Evolutionary conservation across 2,888 invertebrate genomes (phyloP).

Genomic region (Erpobdella octoculata): DNA sequence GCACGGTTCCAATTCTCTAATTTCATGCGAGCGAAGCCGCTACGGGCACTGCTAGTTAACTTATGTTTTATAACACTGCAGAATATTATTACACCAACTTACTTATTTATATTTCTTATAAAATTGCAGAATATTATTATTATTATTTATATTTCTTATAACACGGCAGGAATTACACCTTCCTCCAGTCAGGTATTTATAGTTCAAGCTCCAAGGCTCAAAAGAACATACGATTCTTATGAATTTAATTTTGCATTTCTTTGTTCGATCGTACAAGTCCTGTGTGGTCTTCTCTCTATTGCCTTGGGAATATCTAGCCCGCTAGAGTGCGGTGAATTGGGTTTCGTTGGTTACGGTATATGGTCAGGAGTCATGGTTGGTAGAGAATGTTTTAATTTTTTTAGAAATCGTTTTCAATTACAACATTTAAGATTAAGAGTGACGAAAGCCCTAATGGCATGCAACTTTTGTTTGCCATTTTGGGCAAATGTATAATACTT

Average conservation of each 20-base stretch:
- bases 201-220: conserved; percentile 27
- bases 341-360: conserved; percentile 28
- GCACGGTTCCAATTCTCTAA: too few species aligned
- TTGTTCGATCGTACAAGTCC: conserved; percentile 23
- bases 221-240: conserved; percentile 20
- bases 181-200: conserved; percentile 21
- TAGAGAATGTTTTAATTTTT: not conserved
- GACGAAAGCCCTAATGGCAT: too few species aligned
- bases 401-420: not conserved
- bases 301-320: conserved; percentile 30
- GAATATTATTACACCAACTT: too few species aligned
- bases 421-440: not conserved
- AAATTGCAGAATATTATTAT: too few species aligned
- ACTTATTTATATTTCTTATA: too few species aligned
- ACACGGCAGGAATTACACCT: not conserved
- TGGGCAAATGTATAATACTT: too few species aligned
- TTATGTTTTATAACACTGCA: too few species aligned
- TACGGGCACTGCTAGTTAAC: too few species aligned
- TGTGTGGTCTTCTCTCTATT: conserved; percentile 25
- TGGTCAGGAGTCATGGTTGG: conserved; percentile 30
- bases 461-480: too few species aligned
- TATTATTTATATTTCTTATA: too few species aligned
- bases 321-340: conserved; percentile 26
- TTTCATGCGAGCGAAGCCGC: too few species aligned
- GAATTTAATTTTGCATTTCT: conserved; percentile 4